Evolutionary conservation across 2,888 invertebrate species (phyloP).

Genomic region (Arctia plantaginis): DNA sequence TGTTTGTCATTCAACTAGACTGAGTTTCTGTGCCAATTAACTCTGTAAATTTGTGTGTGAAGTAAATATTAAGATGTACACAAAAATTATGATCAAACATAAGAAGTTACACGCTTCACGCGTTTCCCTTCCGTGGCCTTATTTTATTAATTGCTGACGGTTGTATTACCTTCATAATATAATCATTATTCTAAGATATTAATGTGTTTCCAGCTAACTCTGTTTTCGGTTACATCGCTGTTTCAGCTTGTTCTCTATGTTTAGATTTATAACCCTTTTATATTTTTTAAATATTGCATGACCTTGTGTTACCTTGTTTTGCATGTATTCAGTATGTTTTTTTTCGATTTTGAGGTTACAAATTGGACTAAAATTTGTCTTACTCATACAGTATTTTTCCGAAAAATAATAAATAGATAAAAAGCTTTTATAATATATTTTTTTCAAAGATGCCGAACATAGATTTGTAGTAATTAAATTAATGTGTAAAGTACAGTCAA

Average conservation of each 20-base stretch:
- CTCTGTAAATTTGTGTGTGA: conserved; percentile 3
- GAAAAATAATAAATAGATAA: too few relatives aligned
- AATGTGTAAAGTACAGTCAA: not conserved
- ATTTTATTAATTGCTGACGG: conserved; percentile 31
- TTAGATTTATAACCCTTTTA: not conserved
- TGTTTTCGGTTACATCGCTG: conserved; percentile 11
- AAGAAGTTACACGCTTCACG: conserved; percentile 12
- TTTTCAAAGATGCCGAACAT: too few relatives aligned
- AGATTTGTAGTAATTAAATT: not conserved
- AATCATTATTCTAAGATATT: conserved; percentile 31
- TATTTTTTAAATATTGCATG: not conserved
- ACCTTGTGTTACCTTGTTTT: not conserved
- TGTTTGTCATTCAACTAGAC: not conserved
- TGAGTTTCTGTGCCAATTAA: conserved; percentile 3
- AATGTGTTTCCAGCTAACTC: conserved; percentile 16
- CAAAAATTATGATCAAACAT: conserved; percentile 22
- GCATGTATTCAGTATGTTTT: not conserved
- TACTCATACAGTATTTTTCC: too few relatives aligned
- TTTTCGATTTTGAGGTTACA: not conserved
- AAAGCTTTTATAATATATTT: too few relatives aligned
- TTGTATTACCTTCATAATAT: conserved; percentile 26
- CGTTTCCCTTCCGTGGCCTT: conserved; percentile 9
- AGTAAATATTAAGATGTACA: conserved; percentile 3
- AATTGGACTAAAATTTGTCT: not conserved
- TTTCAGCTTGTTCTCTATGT: not conserved